Percentiles rank a stretch among this genome's conserved stretches.
Conservation (phyloP, 2,797 vertebrate species). For the Gymnodraco acuticeps region DNA sequence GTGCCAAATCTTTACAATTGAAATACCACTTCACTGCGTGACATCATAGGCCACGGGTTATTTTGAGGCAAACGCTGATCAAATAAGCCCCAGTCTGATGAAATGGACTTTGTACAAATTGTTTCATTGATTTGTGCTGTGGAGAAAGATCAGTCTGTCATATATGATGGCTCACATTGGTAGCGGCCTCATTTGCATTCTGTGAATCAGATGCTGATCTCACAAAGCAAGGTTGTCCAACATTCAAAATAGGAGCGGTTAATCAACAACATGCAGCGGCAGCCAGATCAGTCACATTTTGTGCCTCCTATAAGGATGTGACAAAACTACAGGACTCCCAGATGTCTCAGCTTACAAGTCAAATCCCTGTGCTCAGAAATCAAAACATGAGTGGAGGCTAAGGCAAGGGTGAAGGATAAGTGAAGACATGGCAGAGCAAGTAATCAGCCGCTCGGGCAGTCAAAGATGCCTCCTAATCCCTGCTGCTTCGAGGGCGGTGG, state of each 20-base stretch:
- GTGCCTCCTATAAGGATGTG: neutral
- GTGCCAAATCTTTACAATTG: slow-evolving; percentile 36
- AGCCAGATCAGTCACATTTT: slow-evolving; percentile 14
- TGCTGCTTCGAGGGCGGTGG: slow-evolving; percentile 24
- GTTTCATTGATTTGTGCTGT: slow-evolving; percentile 22
- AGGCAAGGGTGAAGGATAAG: slow-evolving; percentile 35
- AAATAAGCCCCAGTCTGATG: slow-evolving; percentile 10
- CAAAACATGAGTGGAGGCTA: slow-evolving; percentile 22
- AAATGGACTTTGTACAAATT: slow-evolving; percentile 31
- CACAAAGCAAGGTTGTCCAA: slow-evolving; percentile 53
- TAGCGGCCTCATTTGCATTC: slow-evolving; percentile 56
- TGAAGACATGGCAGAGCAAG: slow-evolving; percentile 23
- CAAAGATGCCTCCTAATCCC: slow-evolving; percentile 55
- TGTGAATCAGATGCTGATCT: slow-evolving; percentile 31
- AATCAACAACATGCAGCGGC: slow-evolving; percentile 27
- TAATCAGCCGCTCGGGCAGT: slow-evolving; percentile 44
- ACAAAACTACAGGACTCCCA: slow-evolving; percentile 18
- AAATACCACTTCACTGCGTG: slow-evolving; percentile 39
- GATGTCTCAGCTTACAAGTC: slow-evolving; percentile 51
- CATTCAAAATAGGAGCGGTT: slow-evolving; percentile 64
- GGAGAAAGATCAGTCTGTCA: slow-evolving; percentile 12
- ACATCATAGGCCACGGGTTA: slow-evolving; percentile 21
- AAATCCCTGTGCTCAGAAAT: slow-evolving; percentile 56
- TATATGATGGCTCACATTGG: neutral
- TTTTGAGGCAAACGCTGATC: slow-evolving; percentile 26